Conservation (phyloP, 1,140 invertebrate species). For the Harlomillsia oculata region DNA sequence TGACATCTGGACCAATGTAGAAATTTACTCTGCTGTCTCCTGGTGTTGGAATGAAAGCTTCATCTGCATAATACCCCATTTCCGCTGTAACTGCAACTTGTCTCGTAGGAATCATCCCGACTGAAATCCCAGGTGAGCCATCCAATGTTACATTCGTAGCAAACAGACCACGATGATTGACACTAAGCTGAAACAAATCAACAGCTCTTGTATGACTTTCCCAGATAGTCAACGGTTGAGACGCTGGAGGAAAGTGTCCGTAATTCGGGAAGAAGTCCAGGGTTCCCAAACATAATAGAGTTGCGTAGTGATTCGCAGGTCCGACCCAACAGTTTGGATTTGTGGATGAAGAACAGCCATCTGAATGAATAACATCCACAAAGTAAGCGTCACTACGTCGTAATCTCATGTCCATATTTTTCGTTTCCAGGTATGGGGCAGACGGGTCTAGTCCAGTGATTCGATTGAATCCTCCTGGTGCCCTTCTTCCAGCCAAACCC, state of each 20-base stretch:
- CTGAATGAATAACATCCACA: slow-evolving; percentile 28
- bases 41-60: neutral
- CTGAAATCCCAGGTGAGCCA: slow-evolving; percentile 12
- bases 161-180: slow-evolving; percentile 16
- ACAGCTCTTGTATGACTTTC: slow-evolving; percentile 23
- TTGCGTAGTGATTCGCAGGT: slow-evolving; percentile 26
- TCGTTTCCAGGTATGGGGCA: slow-evolving; percentile 15
- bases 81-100: slow-evolving; percentile 11
- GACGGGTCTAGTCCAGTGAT: slow-evolving; percentile 26
- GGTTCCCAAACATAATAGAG: slow-evolving; percentile 11
- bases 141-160: slow-evolving; percentile 15
- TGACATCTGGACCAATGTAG: neutral
- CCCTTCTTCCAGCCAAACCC: slow-evolving; percentile 17
- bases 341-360: slow-evolving; percentile 11
- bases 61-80: slow-evolving; percentile 23
- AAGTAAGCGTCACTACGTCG: slow-evolving; percentile 13
- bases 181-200: slow-evolving; percentile 21
- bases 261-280: slow-evolving; percentile 29
- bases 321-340: slow-evolving; percentile 22
- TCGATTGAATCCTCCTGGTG: slow-evolving; percentile 11
- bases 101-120: slow-evolving; percentile 3
- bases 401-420: slow-evolving; percentile 3
- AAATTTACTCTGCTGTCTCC: neutral
- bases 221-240: slow-evolving; percentile 17
- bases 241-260: slow-evolving; percentile 9